These are phyloP conservation scores for Anthrax anthrax DNA, from an alignment of 2,888 invertebrate species.

Conservation along the genomic window DNA sequence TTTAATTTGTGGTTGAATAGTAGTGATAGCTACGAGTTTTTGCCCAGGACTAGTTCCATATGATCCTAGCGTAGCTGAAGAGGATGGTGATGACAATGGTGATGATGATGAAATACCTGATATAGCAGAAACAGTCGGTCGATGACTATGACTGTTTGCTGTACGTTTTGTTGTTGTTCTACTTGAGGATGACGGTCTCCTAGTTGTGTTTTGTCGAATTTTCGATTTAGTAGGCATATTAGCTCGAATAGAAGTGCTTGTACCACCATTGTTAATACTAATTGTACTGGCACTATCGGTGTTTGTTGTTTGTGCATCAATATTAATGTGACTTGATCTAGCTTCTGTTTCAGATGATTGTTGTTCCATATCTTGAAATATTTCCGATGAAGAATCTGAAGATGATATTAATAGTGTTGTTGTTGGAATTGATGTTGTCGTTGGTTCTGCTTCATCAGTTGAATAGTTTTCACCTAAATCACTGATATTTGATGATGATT, in stretches of 20 bases:
- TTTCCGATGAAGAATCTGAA: neutral
- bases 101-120: slow-evolving; percentile 19
- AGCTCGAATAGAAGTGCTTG: neutral
- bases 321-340: neutral
- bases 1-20: slow-evolving; percentile 3
- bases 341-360: neutral
- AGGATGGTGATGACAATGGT: slow-evolving; percentile 21
- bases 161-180: slow-evolving; percentile 2
- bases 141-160: slow-evolving; percentile 15
- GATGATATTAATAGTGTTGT: neutral
- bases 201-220: slow-evolving; percentile 3
- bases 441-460: neutral
- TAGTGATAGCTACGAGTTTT: slow-evolving; percentile 7
- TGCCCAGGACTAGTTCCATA: neutral
- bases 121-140: slow-evolving; percentile 16
- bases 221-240: neutral
- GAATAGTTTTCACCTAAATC: neutral
- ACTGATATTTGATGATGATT: neutral
- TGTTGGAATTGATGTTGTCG: slow-evolving; percentile 3
- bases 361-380: neutral
- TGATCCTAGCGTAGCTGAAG: slow-evolving; percentile 1
- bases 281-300: slow-evolving; percentile 3
- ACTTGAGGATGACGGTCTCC: slow-evolving; percentile 1
- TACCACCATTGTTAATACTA: neutral
- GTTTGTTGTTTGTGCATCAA: slow-evolving; percentile 3